Percentiles rank a stretch among this genome's conserved stretches.
These are phyloP conservation scores for Hyles vespertilio DNA, from an alignment of 1,140 invertebrate species.

Conservation along the genomic window DNA sequence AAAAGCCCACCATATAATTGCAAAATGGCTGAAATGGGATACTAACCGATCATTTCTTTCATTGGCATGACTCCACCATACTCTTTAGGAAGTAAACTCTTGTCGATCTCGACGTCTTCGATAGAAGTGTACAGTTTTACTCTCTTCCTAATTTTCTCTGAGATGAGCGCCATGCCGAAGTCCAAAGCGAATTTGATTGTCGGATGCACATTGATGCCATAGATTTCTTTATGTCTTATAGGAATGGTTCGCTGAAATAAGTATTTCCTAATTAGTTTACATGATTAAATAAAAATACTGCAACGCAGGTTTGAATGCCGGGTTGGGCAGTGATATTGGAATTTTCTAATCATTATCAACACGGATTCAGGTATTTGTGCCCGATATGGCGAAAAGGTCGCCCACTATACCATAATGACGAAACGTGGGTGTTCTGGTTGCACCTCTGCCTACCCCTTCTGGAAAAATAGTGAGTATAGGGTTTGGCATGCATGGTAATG, in stretches of 20 bases:
- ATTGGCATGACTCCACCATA: conserved; percentile 89
- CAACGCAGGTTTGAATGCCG: too few relatives aligned
- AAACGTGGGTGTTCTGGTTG: too few relatives aligned
- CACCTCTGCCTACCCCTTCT: too few relatives aligned
- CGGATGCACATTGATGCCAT: conserved; percentile 85
- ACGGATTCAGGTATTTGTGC: too few relatives aligned
- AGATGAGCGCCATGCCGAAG: conserved; percentile 87
- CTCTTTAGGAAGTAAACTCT: conserved; percentile 84
- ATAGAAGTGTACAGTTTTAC: conserved; percentile 82
- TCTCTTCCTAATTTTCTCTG: conserved; percentile 87
- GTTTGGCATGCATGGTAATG: too few relatives aligned
- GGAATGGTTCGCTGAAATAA: conserved; percentile 84
- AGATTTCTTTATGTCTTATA: conserved; percentile 89
- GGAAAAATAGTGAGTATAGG: too few relatives aligned
- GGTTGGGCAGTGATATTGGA: too few relatives aligned
- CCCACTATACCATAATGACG: too few relatives aligned
- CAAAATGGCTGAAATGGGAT: background rate
- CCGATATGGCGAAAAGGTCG: too few relatives aligned
- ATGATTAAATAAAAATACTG: background rate
- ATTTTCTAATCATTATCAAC: too few relatives aligned
- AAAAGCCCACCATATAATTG: too few relatives aligned
- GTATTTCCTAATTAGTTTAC: too few relatives aligned
- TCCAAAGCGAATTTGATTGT: conserved; percentile 87
- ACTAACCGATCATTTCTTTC: conserved; percentile 87
- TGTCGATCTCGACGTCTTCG: conserved; percentile 78